phyloP scores from a whole-genome alignment of 2,888 invertebrate genomes.

The Ligdia adustata region DNA sequence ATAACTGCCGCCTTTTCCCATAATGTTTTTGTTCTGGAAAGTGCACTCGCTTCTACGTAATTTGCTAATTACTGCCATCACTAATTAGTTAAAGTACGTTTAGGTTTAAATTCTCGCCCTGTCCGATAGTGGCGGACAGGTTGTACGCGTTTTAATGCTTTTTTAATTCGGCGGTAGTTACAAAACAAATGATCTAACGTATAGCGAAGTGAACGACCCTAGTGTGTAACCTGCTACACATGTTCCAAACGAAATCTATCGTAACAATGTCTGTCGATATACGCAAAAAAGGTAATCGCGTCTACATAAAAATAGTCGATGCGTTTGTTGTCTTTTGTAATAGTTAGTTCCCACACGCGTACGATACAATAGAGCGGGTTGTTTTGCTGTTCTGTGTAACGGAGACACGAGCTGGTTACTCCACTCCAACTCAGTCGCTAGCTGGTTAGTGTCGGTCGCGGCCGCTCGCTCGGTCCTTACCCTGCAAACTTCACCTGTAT shows the following conservation, averaged over 20 bases:
- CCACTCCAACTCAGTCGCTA: slow-evolving; percentile 53
- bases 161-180: slow-evolving; percentile 8
- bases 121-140: slow-evolving; percentile 4
- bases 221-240: slow-evolving; percentile 10
- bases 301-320: slow-evolving; percentile 46
- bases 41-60: slow-evolving; percentile 32
- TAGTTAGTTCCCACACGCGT: slow-evolving; percentile 71
- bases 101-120: slow-evolving; percentile 11
- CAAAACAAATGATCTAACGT: slow-evolving; percentile 9
- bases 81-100: slow-evolving; percentile 11
- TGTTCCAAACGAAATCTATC: slow-evolving; percentile 22
- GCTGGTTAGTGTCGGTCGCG: slow-evolving; percentile 59
- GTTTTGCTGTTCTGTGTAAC: slow-evolving; percentile 66
- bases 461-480: slow-evolving; percentile 50
- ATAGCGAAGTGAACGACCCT: slow-evolving; percentile 12
- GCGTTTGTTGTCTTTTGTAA: slow-evolving; percentile 66
- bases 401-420: slow-evolving; percentile 48
- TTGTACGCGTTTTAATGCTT: neutral
- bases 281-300: slow-evolving; percentile 34
- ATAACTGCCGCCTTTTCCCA: slow-evolving; percentile 64
- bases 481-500: slow-evolving; percentile 42
- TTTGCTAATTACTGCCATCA: slow-evolving; percentile 21
- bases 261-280: slow-evolving; percentile 30
- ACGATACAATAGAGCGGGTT: slow-evolving; percentile 70
- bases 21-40: slow-evolving; percentile 62